Evolutionary conservation across 2,797 vertebrate genomes (phyloP).

Genomic region (Ptychadena robeensis): DNA sequence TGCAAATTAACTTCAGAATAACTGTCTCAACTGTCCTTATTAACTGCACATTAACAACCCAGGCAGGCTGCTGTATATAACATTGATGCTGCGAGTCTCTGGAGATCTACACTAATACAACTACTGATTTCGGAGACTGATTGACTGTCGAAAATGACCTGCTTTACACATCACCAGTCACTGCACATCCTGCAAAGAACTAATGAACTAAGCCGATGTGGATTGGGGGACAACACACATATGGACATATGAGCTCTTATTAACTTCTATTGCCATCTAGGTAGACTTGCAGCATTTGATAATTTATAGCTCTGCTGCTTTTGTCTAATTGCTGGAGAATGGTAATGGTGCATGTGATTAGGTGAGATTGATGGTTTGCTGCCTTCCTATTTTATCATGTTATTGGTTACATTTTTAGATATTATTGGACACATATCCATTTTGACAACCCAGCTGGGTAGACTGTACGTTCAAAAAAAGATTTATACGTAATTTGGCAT

Average conservation of each 20-base stretch:
- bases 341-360: slow-evolving; percentile 51
- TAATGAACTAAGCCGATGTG: slow-evolving; percentile 40
- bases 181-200: slow-evolving; percentile 15
- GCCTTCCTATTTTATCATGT: slow-evolving; percentile 18
- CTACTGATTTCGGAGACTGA: slow-evolving; percentile 36
- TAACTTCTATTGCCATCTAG: slow-evolving; percentile 37
- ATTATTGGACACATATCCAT: slow-evolving; percentile 23
- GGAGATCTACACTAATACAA: slow-evolving; percentile 29
- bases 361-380: slow-evolving; percentile 34
- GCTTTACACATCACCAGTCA: slow-evolving; percentile 18
- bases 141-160: slow-evolving; percentile 23
- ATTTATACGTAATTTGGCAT: background rate
- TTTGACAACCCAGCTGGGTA: background rate
- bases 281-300: slow-evolving; percentile 12
- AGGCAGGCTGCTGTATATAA: slow-evolving; percentile 21
- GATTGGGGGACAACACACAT: slow-evolving; percentile 42
- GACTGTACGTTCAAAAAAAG: background rate
- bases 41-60: slow-evolving; percentile 32
- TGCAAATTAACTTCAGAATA: slow-evolving; percentile 40
- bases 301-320: slow-evolving; percentile 43
- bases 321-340: slow-evolving; percentile 40
- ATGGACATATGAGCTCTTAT: slow-evolving; percentile 42
- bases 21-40: slow-evolving; percentile 40
- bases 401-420: slow-evolving; percentile 19
- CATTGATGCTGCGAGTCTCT: slow-evolving; percentile 19